Evolutionary conservation across 2,797 vertebrate species (phyloP).

Genomic region (Microhierax caerulescens): DNA sequence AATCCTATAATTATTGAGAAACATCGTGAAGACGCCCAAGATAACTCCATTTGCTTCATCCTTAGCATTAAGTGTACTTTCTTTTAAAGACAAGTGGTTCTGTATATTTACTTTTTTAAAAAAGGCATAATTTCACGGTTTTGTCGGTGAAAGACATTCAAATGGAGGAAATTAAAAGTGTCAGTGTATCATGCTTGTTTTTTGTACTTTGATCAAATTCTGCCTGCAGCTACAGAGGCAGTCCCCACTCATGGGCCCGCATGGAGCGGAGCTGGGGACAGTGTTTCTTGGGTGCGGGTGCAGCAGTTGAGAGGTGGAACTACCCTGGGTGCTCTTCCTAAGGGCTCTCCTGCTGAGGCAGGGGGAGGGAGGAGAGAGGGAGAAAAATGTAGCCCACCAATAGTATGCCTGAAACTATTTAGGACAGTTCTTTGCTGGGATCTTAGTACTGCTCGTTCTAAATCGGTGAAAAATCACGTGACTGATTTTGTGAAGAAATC

Average conservation of each 20-base stretch:
- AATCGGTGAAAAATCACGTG: background rate
- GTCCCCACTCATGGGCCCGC: fast-evolving
- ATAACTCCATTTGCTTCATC: fast-evolving
- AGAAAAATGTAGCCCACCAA: fast-evolving
- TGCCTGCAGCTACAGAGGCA: background rate
- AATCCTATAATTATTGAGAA: background rate
- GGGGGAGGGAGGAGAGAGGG: background rate
- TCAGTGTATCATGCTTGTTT: background rate
- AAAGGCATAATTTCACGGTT: fast-evolving
- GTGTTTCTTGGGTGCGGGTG: fast-evolving
- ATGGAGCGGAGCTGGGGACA: fast-evolving
- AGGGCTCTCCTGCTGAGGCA: background rate
- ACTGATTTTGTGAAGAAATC: background rate
- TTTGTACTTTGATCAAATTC: background rate
- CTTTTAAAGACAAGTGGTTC: background rate
- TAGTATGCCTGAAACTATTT: fast-evolving
- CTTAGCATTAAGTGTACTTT: background rate
- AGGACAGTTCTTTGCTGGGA: background rate
- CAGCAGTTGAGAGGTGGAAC: background rate
- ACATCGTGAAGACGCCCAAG: background rate
- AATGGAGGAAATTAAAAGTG: background rate
- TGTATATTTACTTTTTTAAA: background rate
- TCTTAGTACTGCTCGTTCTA: background rate
- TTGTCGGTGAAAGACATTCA: background rate
- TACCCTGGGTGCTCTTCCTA: background rate